Evolutionary conservation across 2,113 vertebrate species (phyloP).

Genomic region (Nannobrachium achirus): DNA sequence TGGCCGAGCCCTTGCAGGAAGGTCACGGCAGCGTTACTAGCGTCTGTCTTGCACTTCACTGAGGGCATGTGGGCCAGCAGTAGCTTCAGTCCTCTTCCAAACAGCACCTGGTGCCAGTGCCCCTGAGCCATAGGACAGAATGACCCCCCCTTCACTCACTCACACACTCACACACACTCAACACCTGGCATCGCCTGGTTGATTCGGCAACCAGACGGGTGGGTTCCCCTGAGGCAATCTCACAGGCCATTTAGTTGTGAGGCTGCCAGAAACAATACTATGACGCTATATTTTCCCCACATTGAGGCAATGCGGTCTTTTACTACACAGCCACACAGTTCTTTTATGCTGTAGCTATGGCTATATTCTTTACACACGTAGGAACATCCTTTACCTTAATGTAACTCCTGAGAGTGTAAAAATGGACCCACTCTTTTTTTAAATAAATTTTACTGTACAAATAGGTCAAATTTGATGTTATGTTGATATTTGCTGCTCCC

Average conservation of each 20-base stretch:
- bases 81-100: constrained; percentile 43
- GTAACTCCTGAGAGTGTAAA: background rate
- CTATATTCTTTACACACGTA: background rate
- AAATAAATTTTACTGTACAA: no score
- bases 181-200: constrained; percentile 57
- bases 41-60: constrained; percentile 30
- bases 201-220: constrained; percentile 35
- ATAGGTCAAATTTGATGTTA: no score
- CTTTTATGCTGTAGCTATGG: background rate
- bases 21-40: constrained; percentile 61
- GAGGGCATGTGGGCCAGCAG: constrained; percentile 32
- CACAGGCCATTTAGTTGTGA: constrained; percentile 43
- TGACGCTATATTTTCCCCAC: background rate
- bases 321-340: background rate
- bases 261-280: background rate
- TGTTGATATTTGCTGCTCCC: no score
- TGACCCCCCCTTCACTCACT: constrained; percentile 13
- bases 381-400: no score
- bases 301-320: constrained; percentile 25
- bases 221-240: constrained; percentile 27
- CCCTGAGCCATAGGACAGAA: constrained; percentile 50
- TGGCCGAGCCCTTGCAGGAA: constrained; percentile 69
- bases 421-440: background rate
- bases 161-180: constrained; percentile 7
- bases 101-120: constrained; percentile 42